These are phyloP conservation scores for Tribolium freemani DNA, from an alignment of 2,888 invertebrate genomes.

Conservation along the genomic window DNA sequence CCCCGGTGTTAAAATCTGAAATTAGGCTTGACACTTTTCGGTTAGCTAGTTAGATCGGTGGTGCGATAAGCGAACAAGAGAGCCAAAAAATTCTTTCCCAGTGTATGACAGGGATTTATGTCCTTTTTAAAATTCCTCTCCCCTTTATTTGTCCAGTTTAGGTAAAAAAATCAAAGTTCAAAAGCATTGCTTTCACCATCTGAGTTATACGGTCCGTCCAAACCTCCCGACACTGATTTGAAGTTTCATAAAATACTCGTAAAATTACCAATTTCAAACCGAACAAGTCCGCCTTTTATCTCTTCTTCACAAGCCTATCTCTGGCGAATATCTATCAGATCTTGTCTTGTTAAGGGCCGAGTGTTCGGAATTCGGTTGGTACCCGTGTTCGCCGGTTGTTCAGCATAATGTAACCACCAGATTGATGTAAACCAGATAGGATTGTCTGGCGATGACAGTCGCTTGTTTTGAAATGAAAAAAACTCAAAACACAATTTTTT, in stretches of 20 bases:
- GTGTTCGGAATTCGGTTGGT: conserved; percentile 41
- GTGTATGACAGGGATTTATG: too few species aligned
- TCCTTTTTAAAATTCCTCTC: too few species aligned
- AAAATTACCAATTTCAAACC: conserved; percentile 45
- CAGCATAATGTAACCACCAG: conserved; percentile 60
- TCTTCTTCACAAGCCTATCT: conserved; percentile 27
- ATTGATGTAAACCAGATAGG: conserved; percentile 61
- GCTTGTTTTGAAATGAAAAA: conserved; percentile 43
- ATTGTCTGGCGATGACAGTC: conserved; percentile 59
- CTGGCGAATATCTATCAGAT: conserved; percentile 37
- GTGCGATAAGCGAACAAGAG: too few species aligned
- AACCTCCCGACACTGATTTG: conserved; percentile 38
- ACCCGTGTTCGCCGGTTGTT: conserved; percentile 55
- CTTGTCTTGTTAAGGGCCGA: conserved; percentile 33
- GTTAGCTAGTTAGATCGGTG: too few species aligned
- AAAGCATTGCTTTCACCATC: neutral
- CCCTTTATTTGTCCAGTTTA: too few species aligned
- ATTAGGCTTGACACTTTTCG: too few species aligned
- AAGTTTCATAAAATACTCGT: conserved; percentile 45
- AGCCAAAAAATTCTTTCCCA: too few species aligned
- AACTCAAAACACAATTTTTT: too few species aligned
- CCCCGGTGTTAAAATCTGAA: too few species aligned
- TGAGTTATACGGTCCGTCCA: conserved; percentile 14
- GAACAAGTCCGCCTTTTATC: conserved; percentile 5
- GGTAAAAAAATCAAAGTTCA: too few species aligned